Base-by-base conservation (phyloP, 2,797 vertebrate genomes). In the Leptatherina wallacei region DNA sequence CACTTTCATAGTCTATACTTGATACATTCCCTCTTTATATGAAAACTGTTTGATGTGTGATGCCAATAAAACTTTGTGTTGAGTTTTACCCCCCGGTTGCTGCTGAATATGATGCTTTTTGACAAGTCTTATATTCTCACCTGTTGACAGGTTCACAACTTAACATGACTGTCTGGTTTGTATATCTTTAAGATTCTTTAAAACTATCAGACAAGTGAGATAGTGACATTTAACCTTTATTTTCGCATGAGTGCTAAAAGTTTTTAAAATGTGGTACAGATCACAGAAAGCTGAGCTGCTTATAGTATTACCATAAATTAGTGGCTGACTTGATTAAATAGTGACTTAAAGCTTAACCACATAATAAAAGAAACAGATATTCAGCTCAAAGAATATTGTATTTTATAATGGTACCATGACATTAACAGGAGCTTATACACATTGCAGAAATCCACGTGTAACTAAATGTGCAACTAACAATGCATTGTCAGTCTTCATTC, bases 1-100 rank as follows among this genome's bases (percentile, higher is more conserved):
- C 97, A 99, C 98, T 99, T 98, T 98, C 96, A 96, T 99, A 98
- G 96, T 97, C 95, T 98, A 97, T 98, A 99, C 97, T 99, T 99
- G 97, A 98, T 99, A 98, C 97, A 99, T 99, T 99, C 98, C 98
- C 96, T 96, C 94, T 99, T 99, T 98, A 96, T 98, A 97, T 96
- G 95, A 95, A 96, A 95, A 93, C 93, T 93, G 92, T 96, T 96
- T 96, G 95, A 96, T 95, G 96, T 98, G 96, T 96, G 96, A 91
- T 85, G 96, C 96, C 97, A 98, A 97, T 97, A 96, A 51, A 97
- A 98, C 95, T 94, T 69, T 80, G 90, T 90, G 83, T 91, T 89
- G 89, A 93, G 84, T 93, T 92, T 94, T 89, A 82, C 68, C 47
- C 3, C 69, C 63, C 61, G 12, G 11, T 55, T 20, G 40, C 54